Evolutionary conservation across 2,113 vertebrate species (phyloP), one percentile per base, ranked within the genome.

Genomic region (Cairina moschata): DNA sequence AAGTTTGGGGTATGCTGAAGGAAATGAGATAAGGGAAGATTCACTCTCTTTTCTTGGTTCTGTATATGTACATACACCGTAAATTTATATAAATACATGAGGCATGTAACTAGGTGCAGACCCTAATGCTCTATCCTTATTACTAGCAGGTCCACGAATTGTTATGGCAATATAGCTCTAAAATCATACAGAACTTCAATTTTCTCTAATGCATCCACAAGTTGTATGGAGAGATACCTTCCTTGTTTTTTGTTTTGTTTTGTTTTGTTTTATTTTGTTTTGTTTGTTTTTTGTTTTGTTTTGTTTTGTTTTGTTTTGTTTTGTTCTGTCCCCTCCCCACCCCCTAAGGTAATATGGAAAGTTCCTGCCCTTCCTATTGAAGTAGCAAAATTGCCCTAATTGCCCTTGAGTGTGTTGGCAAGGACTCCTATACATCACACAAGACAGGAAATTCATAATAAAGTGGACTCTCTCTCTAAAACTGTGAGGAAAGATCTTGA

Each of bases 51-150:
- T 81, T 72, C 22, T 85, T 32, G 11, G 5, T 58, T 69, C n/a
- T 7, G 5, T 32, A 28, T 28, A 11, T 8, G n/a, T 74, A 17
- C 3, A 28, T 38, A 3, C 3, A 65, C 21, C 21, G n/a, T 44
- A 60, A 83, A 88, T 42, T 50, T 8, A 6, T 11, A 34, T 72
- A 4, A 48, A 48, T 48, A 48, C 20, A 38, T 32, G 23, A 85
- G 16, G 3, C 21, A 36, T 4, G 5, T 17, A 55, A 80, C 23
- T 55, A 21, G 0, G 0, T 32, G 42, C 62, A 15, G 11, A 76
- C 5, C 6, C 17, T 65, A 59, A 83, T 8, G 4, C 5, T 71
- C 52, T 32, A 42, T 29, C 13, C 52, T 42, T 68, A 46, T 40
- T 80, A 31, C 14, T 29, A 56, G 16, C 44, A 62, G 15, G 15